Evolutionary conservation across 2,888 invertebrate genomes (phyloP), one percentile per base, ranked within the genome.

Genomic region (Xanthorhoe designata): DNA sequence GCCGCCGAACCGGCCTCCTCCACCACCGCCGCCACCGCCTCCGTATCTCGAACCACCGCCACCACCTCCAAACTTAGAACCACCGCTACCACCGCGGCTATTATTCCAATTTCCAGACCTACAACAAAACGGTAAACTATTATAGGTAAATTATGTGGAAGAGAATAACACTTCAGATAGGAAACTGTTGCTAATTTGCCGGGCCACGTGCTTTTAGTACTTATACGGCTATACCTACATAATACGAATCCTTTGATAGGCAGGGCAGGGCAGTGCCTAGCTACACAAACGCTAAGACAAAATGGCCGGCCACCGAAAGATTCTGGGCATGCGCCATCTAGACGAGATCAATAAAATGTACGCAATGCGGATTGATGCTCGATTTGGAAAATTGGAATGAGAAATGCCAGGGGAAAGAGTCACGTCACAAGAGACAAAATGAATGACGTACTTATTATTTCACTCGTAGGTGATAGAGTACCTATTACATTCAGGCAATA

Each of bases 31-130:
- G 17, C 76, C 72, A 19, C 76, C 82, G 17, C 77, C 72, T 24
- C 76, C 82, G 61, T 80, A 86, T 64, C 81, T 81, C 45, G 87
- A 88, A 70, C 88, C 87, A 59, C 88, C 87, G 54, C 90, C 87
- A 67, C 81, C 80, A 19, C 84, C 80, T 32, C 78, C 75, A 70
- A 78, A 70, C 72, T 82, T 87, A 82, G 90, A 91, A 87, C 90
- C 89, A 73, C 92, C 89, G 84, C 80, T 90, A 74, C 86, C 89
- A 74, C 86, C 84, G 79, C 92, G 91, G 86, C 82, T 91, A 89
- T 91, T 91, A 81, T 82, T 91, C 91, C 92, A 92, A 81, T 79
- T 90, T 75, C 87, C 88, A 75, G 93, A 93, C 93, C 93, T 94
- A 69, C 53, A 59, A 74, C 73, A 70, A 38, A 17, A 53, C 8